A percentile compares a stretch with the other conserved stretches of the same genome.
Conservation (phyloP, 2,797 vertebrate genomes). For the Margarornis squamiger region DNA sequence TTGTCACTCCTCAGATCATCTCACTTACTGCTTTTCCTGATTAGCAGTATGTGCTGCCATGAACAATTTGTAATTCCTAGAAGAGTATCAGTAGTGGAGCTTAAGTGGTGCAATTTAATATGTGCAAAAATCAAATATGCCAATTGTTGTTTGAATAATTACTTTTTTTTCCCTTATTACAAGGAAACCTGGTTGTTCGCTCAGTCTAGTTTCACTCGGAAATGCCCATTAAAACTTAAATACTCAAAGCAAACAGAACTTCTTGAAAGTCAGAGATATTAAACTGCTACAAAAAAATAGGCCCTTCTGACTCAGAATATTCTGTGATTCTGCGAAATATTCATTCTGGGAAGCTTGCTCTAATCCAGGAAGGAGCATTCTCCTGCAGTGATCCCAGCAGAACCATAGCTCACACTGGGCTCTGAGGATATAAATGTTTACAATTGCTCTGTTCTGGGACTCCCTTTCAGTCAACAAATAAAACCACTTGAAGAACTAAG, state of each 20-base stretch:
- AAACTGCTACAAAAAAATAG: not conserved
- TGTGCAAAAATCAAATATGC: not conserved
- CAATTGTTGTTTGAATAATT: not conserved
- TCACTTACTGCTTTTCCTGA: not conserved
- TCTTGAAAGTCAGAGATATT: not conserved
- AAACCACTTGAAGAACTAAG: constrained; percentile 7
- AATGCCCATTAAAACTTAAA: not conserved
- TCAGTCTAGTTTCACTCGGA: not conserved
- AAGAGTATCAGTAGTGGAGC: not conserved
- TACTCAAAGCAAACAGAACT: not conserved
- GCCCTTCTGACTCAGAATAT: not conserved
- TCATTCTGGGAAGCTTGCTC: not conserved
- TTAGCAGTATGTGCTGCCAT: not conserved
- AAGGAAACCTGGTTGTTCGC: not conserved
- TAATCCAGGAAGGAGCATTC: not conserved
- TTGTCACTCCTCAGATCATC: not conserved
- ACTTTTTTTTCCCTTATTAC: not conserved
- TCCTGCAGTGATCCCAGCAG: not conserved
- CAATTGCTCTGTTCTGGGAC: not conserved
- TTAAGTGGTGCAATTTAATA: not conserved
- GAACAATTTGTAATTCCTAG: not conserved
- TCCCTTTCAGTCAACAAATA: constrained; percentile 28
- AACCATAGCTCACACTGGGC: not conserved
- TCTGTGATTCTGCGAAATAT: not conserved
- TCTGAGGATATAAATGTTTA: not conserved